Evolutionary conservation across 1,140 invertebrate genomes (phyloP), one percentile per base, ranked within the genome.

Genomic region (Pogonomyrmex californicus): DNA sequence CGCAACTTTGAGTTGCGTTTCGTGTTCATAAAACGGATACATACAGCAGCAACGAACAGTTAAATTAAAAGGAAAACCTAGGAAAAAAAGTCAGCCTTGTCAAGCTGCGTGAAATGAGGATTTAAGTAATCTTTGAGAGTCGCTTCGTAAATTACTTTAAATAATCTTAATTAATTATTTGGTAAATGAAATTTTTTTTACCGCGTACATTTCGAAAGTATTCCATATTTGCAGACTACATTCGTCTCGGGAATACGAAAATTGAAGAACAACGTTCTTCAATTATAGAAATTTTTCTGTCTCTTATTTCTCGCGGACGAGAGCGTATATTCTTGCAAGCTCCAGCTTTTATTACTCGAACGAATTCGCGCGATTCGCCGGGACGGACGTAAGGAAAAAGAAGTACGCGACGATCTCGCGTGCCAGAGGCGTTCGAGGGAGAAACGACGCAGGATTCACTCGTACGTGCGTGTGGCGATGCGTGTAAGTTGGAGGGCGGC

Each of bases 401-500:
- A 47, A 23, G 10, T 65, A 58, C 23, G 30, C 17, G 51, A 82
- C 51, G 36, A 36, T 30, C 41, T 44, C 23, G 77, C 77, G 36
- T 81, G 47, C 44, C 62, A 44, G 36, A 60, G 56, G 33, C 56
- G 54, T 12, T 51, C 33, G 62, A 36, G 63, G 62, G 41, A 47
- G 44, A 51, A 82, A 82, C 38, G 78, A 23, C 51, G 30, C 79
- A 86, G n/a, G 79, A 85, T 90, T 90, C 89, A 90, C 89, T 85
- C 79, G 89, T 88, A 90, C 86, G 86, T 90, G 88, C 33, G 10
- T 65, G 60, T 85, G 33, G 44, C 76, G 76, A 86, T 44, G 73
- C 89, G 79, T 79, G 88, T 90, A 90, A 90, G 87, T 87, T 47
- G 87, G 87, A 88, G 82, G 88, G 86, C 85, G 77, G 89, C 82